phyloP scores from a whole-genome alignment of 2,113 vertebrate genomes.

The Delphinapterus leucas region DNA sequence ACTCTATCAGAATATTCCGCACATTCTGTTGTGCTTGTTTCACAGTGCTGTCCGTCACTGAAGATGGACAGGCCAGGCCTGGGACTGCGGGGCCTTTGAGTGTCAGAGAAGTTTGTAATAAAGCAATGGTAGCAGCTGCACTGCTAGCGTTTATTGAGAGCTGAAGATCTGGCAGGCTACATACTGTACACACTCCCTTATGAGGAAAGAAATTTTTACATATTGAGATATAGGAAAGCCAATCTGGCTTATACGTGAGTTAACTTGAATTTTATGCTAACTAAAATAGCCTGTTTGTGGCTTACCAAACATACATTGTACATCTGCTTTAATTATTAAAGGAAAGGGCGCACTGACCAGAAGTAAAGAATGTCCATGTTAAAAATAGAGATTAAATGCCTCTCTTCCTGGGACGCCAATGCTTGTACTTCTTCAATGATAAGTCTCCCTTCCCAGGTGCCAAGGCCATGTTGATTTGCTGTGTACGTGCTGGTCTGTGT shows the following conservation, averaged over 20 bases:
- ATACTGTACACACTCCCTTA: accelerated
- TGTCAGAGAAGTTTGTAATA: not conserved
- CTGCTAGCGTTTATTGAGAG: accelerated
- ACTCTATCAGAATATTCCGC: accelerated
- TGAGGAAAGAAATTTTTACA: not conserved
- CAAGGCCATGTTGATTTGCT: not conserved
- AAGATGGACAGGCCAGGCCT: not conserved
- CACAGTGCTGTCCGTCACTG: accelerated
- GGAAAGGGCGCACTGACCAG: not conserved
- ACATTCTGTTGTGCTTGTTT: accelerated
- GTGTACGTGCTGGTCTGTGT: not conserved
- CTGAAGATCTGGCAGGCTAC: too few species aligned
- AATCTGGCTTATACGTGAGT: not conserved
- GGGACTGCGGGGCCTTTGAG: not conserved
- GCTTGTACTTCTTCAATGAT: not conserved
- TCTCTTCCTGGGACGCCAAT: not conserved
- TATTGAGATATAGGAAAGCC: not conserved
- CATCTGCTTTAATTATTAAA: not conserved
- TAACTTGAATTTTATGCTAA: not conserved
- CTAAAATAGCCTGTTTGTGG: not conserved
- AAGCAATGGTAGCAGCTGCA: accelerated
- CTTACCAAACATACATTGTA: not conserved
- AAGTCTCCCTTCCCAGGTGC: not conserved
- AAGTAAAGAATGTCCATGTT: not conserved
- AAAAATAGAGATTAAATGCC: not conserved